Evolutionary conservation across 2,797 vertebrate species (phyloP).

Genomic region (Labroides dimidiatus): DNA sequence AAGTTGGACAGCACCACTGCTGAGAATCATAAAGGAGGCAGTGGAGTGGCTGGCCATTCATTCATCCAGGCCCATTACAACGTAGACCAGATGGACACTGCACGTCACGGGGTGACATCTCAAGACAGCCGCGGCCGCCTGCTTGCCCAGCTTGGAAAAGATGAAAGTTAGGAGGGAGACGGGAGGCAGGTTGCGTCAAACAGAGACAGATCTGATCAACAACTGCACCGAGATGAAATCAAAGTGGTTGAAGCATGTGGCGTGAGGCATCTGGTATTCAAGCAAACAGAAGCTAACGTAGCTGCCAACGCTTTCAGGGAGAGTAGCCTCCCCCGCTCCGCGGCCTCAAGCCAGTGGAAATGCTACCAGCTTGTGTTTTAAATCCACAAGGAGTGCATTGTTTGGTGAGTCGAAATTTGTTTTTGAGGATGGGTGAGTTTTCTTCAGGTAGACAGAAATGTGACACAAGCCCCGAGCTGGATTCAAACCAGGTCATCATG

Average conservation of each 20-base stretch:
- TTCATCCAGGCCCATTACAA: constrained; percentile 73
- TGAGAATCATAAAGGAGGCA: constrained; percentile 80
- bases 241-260: constrained; percentile 83
- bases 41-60: constrained; percentile 77
- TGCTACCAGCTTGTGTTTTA: constrained; percentile 57
- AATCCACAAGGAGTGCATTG: constrained; percentile 63
- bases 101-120: constrained; percentile 78
- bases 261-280: constrained; percentile 79
- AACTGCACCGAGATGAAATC: constrained; percentile 82
- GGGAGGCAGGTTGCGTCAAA: constrained; percentile 81
- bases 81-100: constrained; percentile 80
- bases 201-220: constrained; percentile 81
- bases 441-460: constrained; percentile 21
- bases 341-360: constrained; percentile 67
- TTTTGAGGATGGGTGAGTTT: not conserved
- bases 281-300: constrained; percentile 75
- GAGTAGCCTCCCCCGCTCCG: constrained; percentile 59
- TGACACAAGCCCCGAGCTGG: constrained; percentile 28
- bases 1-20: constrained; percentile 81
- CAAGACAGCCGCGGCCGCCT: constrained; percentile 73
- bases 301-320: constrained; percentile 71
- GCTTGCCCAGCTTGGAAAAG: constrained; percentile 64
- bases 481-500: constrained; percentile 31
- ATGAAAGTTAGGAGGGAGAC: constrained; percentile 78
- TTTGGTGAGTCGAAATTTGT: constrained; percentile 20